Percentiles rank a stretch among this genome's conserved stretches.
phyloP scores from a whole-genome alignment of 2,888 invertebrate genomes.

The Acanthopleura granulata region DNA sequence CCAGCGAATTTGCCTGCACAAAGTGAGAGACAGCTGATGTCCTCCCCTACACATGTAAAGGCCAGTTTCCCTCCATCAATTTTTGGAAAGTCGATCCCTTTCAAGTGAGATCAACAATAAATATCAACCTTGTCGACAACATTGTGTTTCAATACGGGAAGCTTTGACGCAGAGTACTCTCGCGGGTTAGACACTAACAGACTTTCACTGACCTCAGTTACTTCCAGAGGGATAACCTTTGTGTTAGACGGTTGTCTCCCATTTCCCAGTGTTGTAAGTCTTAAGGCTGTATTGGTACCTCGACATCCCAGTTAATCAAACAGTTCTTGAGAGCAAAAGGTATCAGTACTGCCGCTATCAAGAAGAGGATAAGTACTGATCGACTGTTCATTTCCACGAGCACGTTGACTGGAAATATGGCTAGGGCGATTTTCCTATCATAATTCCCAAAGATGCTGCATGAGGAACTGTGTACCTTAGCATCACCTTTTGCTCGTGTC shows the following conservation, averaged over 20 bases:
- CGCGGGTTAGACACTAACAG: neutral
- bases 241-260: neutral
- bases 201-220: neutral
- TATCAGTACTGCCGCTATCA: neutral
- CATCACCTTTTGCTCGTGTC: neutral
- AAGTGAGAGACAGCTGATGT: conserved; percentile 6
- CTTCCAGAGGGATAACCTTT: neutral
- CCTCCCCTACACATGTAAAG: conserved; percentile 28
- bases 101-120: conserved; percentile 20
- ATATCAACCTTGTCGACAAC: neutral
- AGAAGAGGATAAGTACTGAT: neutral
- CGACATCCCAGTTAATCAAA: neutral
- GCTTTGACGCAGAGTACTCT: neutral
- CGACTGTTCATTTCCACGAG: neutral
- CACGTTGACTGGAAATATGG: neutral
- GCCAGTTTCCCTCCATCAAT: conserved; percentile 17
- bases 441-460: neutral
- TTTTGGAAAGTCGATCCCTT: conserved; percentile 15
- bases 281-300: neutral
- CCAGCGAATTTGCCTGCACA: neutral
- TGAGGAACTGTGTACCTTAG: conserved; percentile 3
- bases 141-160: conserved; percentile 9
- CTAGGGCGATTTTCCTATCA: neutral
- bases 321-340: conserved; percentile 17
- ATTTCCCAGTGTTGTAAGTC: neutral